Evolutionary conservation across 2,888 invertebrate species (phyloP), one percentile per base, ranked within the genome.

Genomic region (Taphrorychus bicolor): DNA sequence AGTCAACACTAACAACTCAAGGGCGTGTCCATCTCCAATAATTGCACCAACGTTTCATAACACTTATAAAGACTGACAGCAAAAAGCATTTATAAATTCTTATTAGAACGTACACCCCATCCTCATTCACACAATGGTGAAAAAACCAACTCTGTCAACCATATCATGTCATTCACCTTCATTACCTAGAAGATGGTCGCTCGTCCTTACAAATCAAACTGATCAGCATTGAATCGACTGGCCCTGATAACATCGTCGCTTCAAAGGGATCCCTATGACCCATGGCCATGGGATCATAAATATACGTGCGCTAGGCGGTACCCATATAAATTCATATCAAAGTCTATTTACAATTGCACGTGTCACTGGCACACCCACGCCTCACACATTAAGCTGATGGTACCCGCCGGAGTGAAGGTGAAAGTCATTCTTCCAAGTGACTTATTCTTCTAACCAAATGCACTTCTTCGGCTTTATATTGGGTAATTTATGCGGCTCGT

Each of bases 371-470:
- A 60, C 60, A 24, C 60, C 60, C 52, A 60, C 56, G 22, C 19
- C 53, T 61, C 40, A 18, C 42, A 24, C 49, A 51, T 56, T 42
- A 22, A 23, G 21, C 52, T 61, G 51, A 51, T 51, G 19, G 7
- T 51, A 51, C 22, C 17, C 53, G n/a, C 42, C 42, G 52, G 24
- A 59, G 48, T 62, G 62, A 62, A 62, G 62, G 62, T 62, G 62
- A 62, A 62, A 62, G 62, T 62, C 54, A 62, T n/a, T n/a, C n/a
- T n/a, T 62, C 56, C 62, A 42, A 24, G 48, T 48, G 56, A 62
- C 62, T 62, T 23, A 45, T 14, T 45, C 14, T n/a, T n/a, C n/a
- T n/a, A n/a, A 45, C 45, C 7, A 16, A 45, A 32, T 7, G 5
- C 11, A 32, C 7, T 7, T 32, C 5, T 32, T 32, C 5, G 11